A percentile compares a stretch with the other conserved stretches of the same genome.
Evolutionary conservation across 1,140 invertebrate genomes (phyloP).

Genomic region (Eumaeus atala): DNA sequence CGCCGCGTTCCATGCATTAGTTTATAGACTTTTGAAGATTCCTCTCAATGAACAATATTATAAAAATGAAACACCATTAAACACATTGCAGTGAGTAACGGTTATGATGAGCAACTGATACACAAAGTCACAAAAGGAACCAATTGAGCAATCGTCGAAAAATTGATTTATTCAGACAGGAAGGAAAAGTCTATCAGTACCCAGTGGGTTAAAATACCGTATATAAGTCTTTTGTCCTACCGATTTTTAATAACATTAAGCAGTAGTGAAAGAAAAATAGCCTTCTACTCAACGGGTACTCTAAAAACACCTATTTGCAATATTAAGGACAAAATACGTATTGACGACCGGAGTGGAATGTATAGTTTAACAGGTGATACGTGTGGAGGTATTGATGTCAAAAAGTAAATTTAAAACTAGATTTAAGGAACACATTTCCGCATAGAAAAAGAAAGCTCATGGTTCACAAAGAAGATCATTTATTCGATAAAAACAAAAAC

Average conservation of each 20-base stretch:
- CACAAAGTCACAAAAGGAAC: too few species aligned
- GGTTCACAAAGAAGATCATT: too few species aligned
- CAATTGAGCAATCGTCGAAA: too few species aligned
- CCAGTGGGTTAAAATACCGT: conserved; percentile 7
- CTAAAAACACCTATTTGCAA: conserved; percentile 2
- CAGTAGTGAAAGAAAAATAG: background rate
- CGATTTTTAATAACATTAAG: background rate
- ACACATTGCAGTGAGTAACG: too few species aligned
- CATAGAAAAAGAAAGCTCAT: too few species aligned
- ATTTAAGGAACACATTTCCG: conserved; percentile 7
- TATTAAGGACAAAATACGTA: conserved; percentile 7
- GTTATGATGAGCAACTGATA: too few species aligned
- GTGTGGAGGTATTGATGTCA: background rate
- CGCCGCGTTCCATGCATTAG: too few species aligned
- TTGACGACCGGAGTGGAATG: conserved; percentile 1
- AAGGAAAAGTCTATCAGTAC: background rate
- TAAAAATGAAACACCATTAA: too few species aligned
- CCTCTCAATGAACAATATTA: too few species aligned
- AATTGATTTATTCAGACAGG: background rate
- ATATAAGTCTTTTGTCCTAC: background rate
- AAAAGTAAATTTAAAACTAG: background rate
- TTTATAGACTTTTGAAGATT: too few species aligned
- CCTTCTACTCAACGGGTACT: conserved; percentile 1
- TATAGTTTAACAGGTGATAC: conserved; percentile 1
- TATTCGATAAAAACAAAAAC: too few species aligned